Percentiles rank a stretch among this genome's conserved stretches.
phyloP scores from a whole-genome alignment of 1,140 invertebrate genomes.

The Nephila pilipes region DNA sequence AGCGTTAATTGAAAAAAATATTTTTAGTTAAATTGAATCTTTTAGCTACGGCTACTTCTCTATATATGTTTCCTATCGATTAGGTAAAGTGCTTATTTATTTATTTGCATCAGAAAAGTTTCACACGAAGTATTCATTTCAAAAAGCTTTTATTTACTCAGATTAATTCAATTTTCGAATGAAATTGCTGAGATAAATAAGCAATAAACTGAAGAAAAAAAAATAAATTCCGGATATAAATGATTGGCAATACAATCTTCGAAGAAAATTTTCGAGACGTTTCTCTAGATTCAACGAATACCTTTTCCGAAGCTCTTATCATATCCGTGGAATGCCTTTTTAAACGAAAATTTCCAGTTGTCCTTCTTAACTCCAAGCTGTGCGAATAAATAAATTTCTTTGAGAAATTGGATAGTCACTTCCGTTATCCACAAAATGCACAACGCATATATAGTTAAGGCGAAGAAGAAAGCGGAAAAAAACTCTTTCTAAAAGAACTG shows the following conservation, averaged over 20 bases:
- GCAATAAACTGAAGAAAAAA: not conserved
- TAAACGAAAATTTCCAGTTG: not conserved
- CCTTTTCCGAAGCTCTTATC: not conserved
- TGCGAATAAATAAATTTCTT: constrained; percentile 23
- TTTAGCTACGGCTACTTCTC: too few relatives aligned
- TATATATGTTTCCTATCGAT: too few relatives aligned
- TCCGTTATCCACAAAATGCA: constrained; percentile 10
- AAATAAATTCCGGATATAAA: not conserved
- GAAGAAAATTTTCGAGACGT: not conserved
- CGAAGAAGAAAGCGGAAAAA: not conserved
- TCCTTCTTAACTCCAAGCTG: not conserved
- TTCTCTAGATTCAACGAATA: not conserved
- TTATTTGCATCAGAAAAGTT: too few relatives aligned
- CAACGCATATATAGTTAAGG: not conserved
- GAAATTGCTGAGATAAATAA: not conserved
- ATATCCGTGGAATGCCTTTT: not conserved
- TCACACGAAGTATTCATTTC: too few relatives aligned
- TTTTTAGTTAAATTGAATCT: too few relatives aligned
- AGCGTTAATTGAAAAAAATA: too few relatives aligned
- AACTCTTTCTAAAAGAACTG: not conserved
- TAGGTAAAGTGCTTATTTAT: too few relatives aligned
- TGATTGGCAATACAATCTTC: not conserved
- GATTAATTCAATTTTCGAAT: not conserved
- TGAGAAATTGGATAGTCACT: constrained; percentile 33
- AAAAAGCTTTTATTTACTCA: too few relatives aligned